phyloP scores from a whole-genome alignment of 2,888 invertebrate species.

The Podabrus alpinus region DNA sequence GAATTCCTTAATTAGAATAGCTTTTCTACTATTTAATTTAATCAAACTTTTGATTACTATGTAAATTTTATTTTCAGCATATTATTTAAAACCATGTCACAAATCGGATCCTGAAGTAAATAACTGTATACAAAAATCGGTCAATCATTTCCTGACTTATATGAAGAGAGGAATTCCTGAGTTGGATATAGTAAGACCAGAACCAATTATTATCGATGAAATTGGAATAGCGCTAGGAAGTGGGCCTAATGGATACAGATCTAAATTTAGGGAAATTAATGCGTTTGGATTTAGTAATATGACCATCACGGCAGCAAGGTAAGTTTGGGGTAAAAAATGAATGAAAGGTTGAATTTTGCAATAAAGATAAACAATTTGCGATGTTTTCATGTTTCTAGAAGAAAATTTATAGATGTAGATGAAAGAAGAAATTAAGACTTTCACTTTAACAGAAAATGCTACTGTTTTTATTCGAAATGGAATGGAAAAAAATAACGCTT shows the following conservation, averaged over 20 bases:
- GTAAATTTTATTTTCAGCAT: constrained; percentile 53
- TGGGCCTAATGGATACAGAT: constrained; percentile 82
- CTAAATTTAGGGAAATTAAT: constrained; percentile 78
- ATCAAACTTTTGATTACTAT: not conserved
- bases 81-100: constrained; percentile 75
- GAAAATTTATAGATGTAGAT: too few relatives aligned
- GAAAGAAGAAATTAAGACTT: too few relatives aligned
- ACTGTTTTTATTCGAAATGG: too few relatives aligned
- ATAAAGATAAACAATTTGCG: too few relatives aligned
- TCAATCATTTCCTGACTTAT: constrained; percentile 73
- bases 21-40: not conserved
- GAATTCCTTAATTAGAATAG: not conserved
- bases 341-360: too few relatives aligned
- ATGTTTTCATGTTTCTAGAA: too few relatives aligned
- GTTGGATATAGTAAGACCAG: constrained; percentile 71
- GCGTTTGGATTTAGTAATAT: constrained; percentile 82
- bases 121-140: constrained; percentile 72
- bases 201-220: constrained; percentile 82
- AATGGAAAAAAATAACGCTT: too few relatives aligned
- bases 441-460: too few relatives aligned
- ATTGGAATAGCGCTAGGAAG: constrained; percentile 78
- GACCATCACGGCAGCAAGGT: constrained; percentile 79
- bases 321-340: constrained; percentile 41
- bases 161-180: constrained; percentile 77
- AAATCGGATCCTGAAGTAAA: constrained; percentile 72